These are phyloP conservation scores for Galleria mellonella DNA, from an alignment of 1,140 invertebrate species.

Conservation along the genomic window DNA sequence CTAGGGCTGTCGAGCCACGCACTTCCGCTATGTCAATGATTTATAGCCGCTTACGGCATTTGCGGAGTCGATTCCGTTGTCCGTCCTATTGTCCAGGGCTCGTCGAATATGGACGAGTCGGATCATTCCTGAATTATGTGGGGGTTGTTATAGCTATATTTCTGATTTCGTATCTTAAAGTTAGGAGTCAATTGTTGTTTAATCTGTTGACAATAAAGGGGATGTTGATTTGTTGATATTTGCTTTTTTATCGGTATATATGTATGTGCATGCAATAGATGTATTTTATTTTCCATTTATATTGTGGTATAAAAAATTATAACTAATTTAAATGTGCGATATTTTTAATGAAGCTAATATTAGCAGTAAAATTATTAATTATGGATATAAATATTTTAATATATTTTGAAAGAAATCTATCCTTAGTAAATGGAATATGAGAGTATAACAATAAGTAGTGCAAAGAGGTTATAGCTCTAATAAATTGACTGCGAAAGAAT, in stretches of 20 bases:
- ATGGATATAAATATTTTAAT: neutral
- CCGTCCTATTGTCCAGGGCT: constrained; percentile 56
- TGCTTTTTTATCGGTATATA: too few relatives aligned
- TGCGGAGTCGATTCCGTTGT: constrained; percentile 55
- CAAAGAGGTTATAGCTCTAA: too few relatives aligned
- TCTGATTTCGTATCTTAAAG: constrained; percentile 56
- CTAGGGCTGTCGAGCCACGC: constrained; percentile 40
- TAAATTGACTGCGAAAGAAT: too few relatives aligned
- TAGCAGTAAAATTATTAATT: neutral
- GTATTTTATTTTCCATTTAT: too few relatives aligned
- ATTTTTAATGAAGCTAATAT: neutral
- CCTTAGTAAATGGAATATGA: neutral
- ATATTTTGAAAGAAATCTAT: neutral
- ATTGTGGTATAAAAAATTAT: too few relatives aligned
- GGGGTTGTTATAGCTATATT: constrained; percentile 31
- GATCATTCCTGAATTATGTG: constrained; percentile 56
- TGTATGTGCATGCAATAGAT: too few relatives aligned
- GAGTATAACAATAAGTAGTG: too few relatives aligned
- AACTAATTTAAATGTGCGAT: neutral
- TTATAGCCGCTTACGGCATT: constrained; percentile 57
- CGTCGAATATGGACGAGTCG: constrained; percentile 52
- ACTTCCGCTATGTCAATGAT: constrained; percentile 70
- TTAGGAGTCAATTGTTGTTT: constrained; percentile 19
- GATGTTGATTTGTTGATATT: constrained; percentile 1
- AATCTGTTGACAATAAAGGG: neutral